Percentiles rank a stretch among this genome's conserved stretches.
These are phyloP conservation scores for Apodemia duryi DNA, from an alignment of 2,888 invertebrate species.

Conservation along the genomic window DNA sequence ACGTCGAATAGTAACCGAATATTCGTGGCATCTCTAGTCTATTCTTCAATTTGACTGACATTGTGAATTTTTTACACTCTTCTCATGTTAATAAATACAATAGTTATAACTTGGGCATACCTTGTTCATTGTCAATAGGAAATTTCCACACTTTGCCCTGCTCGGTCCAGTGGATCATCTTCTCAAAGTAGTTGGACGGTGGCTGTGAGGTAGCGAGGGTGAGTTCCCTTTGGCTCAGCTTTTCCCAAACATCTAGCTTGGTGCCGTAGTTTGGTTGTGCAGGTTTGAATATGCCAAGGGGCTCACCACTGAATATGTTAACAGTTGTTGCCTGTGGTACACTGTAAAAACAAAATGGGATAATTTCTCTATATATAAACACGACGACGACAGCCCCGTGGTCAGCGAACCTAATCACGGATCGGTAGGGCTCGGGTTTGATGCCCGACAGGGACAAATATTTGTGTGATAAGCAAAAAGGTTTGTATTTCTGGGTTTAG, in stretches of 20 bases:
- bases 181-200: constrained; percentile 93
- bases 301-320: constrained; percentile 81
- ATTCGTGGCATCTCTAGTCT: too few relatives aligned
- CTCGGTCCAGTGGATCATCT: constrained; percentile 96
- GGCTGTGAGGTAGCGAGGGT: constrained; percentile 83
- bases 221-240: constrained; percentile 82
- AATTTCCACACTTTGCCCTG: constrained; percentile 97
- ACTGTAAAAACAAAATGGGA: constrained; percentile 30
- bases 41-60: too few relatives aligned
- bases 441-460: too few relatives aligned
- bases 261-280: constrained; percentile 56
- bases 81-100: too few relatives aligned
- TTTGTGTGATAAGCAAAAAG: too few relatives aligned
- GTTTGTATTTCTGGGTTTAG: too few relatives aligned
- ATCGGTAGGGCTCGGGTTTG: too few relatives aligned
- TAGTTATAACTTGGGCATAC: constrained; percentile 54
- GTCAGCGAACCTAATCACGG: too few relatives aligned
- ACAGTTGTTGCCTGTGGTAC: constrained; percentile 57
- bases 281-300: constrained; percentile 82
- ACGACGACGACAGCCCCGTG: too few relatives aligned
- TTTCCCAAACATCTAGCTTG: constrained; percentile 83
- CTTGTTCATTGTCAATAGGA: constrained; percentile 98
- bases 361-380: too few relatives aligned
- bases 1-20: too few relatives aligned
- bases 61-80: too few relatives aligned